Evolutionary conservation across 2,888 invertebrate species (phyloP).

Genomic region (Nephrotoma appendiculata): DNA sequence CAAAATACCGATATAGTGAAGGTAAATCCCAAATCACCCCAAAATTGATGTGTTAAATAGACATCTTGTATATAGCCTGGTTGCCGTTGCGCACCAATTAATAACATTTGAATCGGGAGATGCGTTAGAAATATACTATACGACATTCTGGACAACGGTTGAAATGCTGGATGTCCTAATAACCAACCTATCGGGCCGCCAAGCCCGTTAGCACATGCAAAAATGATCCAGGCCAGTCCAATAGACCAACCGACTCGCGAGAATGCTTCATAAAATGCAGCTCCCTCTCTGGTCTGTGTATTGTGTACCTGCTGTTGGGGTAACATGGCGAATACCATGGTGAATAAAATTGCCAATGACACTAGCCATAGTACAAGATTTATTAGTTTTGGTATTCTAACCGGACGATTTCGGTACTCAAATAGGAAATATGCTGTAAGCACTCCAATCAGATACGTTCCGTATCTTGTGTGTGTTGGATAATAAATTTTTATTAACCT

Average conservation of each 20-base stretch:
- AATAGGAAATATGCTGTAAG: slow-evolving; percentile 28
- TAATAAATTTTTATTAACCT: slow-evolving; percentile 21
- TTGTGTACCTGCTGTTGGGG: slow-evolving; percentile 11
- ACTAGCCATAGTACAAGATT: slow-evolving; percentile 19
- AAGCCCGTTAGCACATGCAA: slow-evolving; percentile 22
- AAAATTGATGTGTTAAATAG: background rate
- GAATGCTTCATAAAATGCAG: slow-evolving; percentile 22
- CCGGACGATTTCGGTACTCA: slow-evolving; percentile 2
- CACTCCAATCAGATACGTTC: slow-evolving; percentile 31
- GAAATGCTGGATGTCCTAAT: slow-evolving; percentile 13
- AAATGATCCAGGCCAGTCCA: slow-evolving; percentile 23
- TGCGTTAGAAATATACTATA: slow-evolving; percentile 15
- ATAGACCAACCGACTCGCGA: slow-evolving; percentile 23
- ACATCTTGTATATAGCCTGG: background rate
- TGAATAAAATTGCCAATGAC: slow-evolving; percentile 23
- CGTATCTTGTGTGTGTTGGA: slow-evolving; percentile 29
- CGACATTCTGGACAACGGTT: slow-evolving; percentile 13
- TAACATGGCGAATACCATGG: slow-evolving; percentile 21
- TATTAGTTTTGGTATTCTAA: slow-evolving; percentile 7
- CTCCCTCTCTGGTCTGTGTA: slow-evolving; percentile 22
- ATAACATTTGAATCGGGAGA: slow-evolving; percentile 9
- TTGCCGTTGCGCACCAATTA: no score
- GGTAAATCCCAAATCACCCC: slow-evolving; percentile 12
- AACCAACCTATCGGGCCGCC: slow-evolving; percentile 17
- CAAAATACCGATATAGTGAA: slow-evolving; percentile 10